phyloP scores from a whole-genome alignment of 1,140 invertebrate genomes.

The Subanguina moxae region DNA sequence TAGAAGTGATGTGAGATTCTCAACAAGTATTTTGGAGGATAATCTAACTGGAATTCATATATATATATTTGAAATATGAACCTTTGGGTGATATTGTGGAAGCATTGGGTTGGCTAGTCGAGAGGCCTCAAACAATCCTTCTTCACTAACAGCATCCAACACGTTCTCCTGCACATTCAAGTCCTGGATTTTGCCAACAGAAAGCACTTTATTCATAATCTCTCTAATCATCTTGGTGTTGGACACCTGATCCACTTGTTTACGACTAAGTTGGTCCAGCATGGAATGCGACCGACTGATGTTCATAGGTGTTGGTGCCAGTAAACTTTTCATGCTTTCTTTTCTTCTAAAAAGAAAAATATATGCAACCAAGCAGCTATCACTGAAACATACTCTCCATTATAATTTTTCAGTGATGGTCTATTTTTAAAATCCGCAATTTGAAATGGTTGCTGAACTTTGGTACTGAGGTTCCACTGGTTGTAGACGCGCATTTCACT shows the following conservation, averaged over 20 bases:
- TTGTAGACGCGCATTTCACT: slow-evolving; percentile 99
- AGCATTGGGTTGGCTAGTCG: slow-evolving; percentile 90
- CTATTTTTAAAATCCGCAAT: neutral
- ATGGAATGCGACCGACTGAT: slow-evolving; percentile 52
- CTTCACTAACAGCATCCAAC: slow-evolving; percentile 46
- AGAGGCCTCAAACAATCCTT: slow-evolving; percentile 89
- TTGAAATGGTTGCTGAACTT: neutral
- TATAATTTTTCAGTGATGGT: neutral
- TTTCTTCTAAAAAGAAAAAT: neutral
- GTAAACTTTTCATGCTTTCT: neutral
- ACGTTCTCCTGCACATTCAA: slow-evolving; percentile 30
- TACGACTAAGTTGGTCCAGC: slow-evolving; percentile 41
- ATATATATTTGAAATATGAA: neutral
- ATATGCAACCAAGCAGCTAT: neutral
- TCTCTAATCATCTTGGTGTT: slow-evolving; percentile 41
- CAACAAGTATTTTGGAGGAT: no score
- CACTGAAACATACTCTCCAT: neutral
- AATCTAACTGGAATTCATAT: no score
- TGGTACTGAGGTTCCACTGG: slow-evolving; percentile 71
- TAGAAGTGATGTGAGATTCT: no score
- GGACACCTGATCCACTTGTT: slow-evolving; percentile 11
- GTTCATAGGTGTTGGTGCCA: slow-evolving; percentile 17
- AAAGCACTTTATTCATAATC: slow-evolving; percentile 37
- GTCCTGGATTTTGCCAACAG: neutral
- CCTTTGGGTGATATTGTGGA: slow-evolving; percentile 95